These are phyloP conservation scores for Agriopis leucophaearia DNA, from an alignment of 2,888 invertebrate species.

Conservation along the genomic window DNA sequence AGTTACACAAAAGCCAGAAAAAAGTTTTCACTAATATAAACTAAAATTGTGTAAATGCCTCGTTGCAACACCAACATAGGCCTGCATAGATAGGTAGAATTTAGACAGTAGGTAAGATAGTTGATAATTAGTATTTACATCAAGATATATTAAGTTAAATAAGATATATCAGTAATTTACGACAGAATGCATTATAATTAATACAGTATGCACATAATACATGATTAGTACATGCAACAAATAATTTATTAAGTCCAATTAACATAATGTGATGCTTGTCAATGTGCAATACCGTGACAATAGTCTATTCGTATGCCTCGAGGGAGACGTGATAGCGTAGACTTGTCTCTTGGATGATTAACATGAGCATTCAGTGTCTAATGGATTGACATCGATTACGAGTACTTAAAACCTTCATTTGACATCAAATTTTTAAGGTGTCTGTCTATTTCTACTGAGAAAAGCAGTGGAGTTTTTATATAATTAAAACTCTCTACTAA, in stretches of 20 bases:
- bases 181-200: not conserved
- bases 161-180: not conserved
- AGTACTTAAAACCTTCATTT: constrained; percentile 1
- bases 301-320: constrained; percentile 20
- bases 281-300: constrained; percentile 36
- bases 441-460: not conserved
- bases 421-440: not conserved
- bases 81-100: too few species aligned
- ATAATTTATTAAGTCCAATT: not conserved
- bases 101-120: too few species aligned
- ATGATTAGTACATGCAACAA: not conserved
- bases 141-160: too few species aligned
- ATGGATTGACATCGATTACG: constrained; percentile 38
- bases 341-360: constrained; percentile 24
- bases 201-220: too few species aligned
- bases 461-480: not conserved
- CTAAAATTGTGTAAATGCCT: too few species aligned
- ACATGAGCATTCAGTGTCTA: constrained; percentile 24
- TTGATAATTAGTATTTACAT: too few species aligned
- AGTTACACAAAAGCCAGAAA: too few species aligned
- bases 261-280: constrained; percentile 1
- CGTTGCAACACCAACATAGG: too few species aligned
- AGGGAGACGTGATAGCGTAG: constrained; percentile 25
- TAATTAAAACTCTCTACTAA: too few species aligned
- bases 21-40: too few species aligned